Conservation (phyloP, 2,888 invertebrate genomes). For the Sericinus montela region DNA sequence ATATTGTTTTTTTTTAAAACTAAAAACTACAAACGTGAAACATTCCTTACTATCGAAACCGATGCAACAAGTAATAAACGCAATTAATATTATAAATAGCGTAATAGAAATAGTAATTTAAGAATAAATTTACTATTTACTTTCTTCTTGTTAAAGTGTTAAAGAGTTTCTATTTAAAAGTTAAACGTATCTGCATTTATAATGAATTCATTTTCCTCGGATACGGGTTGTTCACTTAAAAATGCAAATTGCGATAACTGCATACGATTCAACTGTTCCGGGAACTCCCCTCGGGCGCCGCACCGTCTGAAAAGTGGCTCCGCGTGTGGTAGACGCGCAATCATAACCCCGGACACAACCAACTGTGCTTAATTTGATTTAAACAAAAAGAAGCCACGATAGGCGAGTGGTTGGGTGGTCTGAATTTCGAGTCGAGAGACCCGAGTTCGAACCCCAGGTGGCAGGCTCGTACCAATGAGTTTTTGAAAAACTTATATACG, state of each 20-base stretch:
- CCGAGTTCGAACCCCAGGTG: no score
- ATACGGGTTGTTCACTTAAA: slow-evolving; percentile 16
- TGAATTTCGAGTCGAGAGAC: no score
- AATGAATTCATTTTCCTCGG: slow-evolving; percentile 14
- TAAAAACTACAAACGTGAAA: no score
- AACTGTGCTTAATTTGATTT: slow-evolving; percentile 7
- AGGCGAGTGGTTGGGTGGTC: not conserved
- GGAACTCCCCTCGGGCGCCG: not conserved
- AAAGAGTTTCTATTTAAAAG: slow-evolving; percentile 1
- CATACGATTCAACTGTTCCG: slow-evolving; percentile 4
- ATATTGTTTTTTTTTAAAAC: no score
- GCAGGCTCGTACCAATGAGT: no score
- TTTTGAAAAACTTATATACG: no score
- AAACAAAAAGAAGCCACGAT: not conserved
- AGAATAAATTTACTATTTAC: not conserved
- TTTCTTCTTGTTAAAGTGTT: not conserved
- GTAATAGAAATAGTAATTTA: no score
- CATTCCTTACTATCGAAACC: no score
- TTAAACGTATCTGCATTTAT: slow-evolving; percentile 15
- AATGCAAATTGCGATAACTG: slow-evolving; percentile 17
- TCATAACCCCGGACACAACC: not conserved
- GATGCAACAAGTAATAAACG: no score
- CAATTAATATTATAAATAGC: no score
- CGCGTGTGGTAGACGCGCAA: not conserved
- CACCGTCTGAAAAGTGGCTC: not conserved